Evolutionary conservation across 2,888 invertebrate genomes (phyloP).

Genomic region (Pollenia angustigena): DNA sequence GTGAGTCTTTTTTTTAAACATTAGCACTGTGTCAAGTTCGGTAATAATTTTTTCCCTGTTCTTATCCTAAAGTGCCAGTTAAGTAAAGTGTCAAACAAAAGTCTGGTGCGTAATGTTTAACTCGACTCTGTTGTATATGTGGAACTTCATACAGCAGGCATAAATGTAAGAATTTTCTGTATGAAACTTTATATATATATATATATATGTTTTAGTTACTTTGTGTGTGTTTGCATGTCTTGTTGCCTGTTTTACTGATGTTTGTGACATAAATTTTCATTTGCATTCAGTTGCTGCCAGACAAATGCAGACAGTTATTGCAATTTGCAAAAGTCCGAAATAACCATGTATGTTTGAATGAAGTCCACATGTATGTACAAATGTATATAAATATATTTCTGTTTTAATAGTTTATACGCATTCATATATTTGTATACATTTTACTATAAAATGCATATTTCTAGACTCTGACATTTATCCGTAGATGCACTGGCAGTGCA

Average conservation of each 20-base stretch:
- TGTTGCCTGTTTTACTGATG: slow-evolving; percentile 36
- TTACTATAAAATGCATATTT: slow-evolving; percentile 25
- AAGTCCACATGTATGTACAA: background rate
- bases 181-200: background rate
- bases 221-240: background rate
- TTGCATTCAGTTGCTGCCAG: slow-evolving; percentile 51
- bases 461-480: slow-evolving; percentile 17
- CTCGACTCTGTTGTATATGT: background rate
- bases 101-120: slow-evolving; percentile 44
- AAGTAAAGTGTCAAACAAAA: slow-evolving; percentile 59
- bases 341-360: background rate
- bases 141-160: slow-evolving; percentile 22
- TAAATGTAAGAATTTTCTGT: background rate
- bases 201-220: background rate
- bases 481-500: slow-evolving; percentile 49
- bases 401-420: slow-evolving; percentile 6
- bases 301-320: slow-evolving; percentile 49
- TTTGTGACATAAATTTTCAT: slow-evolving; percentile 61
- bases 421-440: background rate
- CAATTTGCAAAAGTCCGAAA: slow-evolving; percentile 46
- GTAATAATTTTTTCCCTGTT: slow-evolving; percentile 59
- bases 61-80: slow-evolving; percentile 68
- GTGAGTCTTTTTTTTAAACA: slow-evolving; percentile 9
- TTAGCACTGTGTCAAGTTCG: slow-evolving; percentile 57
- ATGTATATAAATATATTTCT: slow-evolving; percentile 13